These are phyloP conservation scores for Pyrrhopygopsis socrates DNA, from an alignment of 2,888 invertebrate species.

Conservation along the genomic window DNA sequence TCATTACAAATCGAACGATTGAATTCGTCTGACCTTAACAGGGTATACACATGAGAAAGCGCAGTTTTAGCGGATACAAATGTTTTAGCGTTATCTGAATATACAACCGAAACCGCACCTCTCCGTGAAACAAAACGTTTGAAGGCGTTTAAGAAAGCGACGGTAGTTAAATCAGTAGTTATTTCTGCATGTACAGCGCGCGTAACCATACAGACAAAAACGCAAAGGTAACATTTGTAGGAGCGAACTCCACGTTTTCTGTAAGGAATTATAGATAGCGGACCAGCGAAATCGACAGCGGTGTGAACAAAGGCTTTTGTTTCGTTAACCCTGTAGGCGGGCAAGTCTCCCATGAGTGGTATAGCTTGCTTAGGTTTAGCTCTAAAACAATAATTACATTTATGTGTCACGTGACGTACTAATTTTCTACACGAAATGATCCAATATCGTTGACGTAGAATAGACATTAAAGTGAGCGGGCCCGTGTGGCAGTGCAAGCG, in stretches of 20 bases:
- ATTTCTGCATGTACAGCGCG: constrained; percentile 25
- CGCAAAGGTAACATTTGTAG: constrained; percentile 32
- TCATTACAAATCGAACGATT: neutral
- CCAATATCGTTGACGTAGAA: constrained; percentile 40
- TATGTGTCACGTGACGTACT: constrained; percentile 24
- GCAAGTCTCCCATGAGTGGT: constrained; percentile 36
- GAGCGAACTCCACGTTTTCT: constrained; percentile 18
- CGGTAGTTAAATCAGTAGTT: constrained; percentile 14
- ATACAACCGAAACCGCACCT: constrained; percentile 17
- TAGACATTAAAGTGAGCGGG: constrained; percentile 18
- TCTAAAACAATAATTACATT: constrained; percentile 37
- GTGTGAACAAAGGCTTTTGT: neutral
- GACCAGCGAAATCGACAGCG: constrained; percentile 25
- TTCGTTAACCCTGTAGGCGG: constrained; percentile 31
- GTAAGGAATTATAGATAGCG: neutral
- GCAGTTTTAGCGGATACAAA: constrained; percentile 19
- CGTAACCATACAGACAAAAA: constrained; percentile 30
- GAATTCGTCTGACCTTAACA: neutral
- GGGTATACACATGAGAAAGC: neutral
- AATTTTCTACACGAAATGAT: constrained; percentile 33
- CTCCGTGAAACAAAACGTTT: constrained; percentile 30
- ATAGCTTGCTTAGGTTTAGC: constrained; percentile 28
- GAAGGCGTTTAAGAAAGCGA: constrained; percentile 16
- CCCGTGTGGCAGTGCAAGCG: too few species aligned
- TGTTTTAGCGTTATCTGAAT: constrained; percentile 20